Conservation (phyloP, 2,797 vertebrate genomes). For the Geotrypetes seraphini region DNA sequence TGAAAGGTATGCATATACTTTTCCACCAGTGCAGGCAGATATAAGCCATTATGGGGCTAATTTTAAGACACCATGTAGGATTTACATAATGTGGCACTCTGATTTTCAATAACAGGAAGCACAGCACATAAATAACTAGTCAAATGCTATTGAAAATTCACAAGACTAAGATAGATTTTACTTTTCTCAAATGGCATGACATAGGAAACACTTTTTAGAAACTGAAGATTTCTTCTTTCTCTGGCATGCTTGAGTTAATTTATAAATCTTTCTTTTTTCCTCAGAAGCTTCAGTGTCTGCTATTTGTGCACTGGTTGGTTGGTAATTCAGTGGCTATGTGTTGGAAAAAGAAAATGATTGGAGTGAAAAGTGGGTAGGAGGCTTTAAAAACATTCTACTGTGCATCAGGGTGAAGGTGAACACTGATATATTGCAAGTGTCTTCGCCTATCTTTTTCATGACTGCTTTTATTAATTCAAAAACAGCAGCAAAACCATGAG, state of each 20-base stretch:
- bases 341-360: conserved; percentile 14
- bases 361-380: conserved; percentile 19
- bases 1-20: no score
- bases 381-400: conserved; percentile 24
- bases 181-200: conserved; percentile 16
- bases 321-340: conserved; percentile 1
- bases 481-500: conserved; percentile 31
- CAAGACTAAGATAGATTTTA: conserved; percentile 18
- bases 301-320: conserved; percentile 8
- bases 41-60: no score
- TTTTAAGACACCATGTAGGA: conserved; percentile 20
- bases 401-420: conserved; percentile 17
- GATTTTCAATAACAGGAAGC: conserved; percentile 29
- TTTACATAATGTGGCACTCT: conserved; percentile 21
- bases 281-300: neutral
- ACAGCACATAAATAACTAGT: conserved; percentile 13
- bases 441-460: conserved; percentile 29
- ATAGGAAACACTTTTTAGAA: conserved; percentile 20
- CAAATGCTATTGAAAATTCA: conserved; percentile 23
- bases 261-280: neutral
- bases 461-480: conserved; percentile 35
- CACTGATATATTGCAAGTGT: conserved; percentile 22
- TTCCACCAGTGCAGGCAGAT: no score
- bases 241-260: conserved; percentile 8
- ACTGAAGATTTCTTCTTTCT: conserved; percentile 5